A percentile compares a stretch with the other conserved stretches of the same genome.
Conservation (phyloP, 2,888 invertebrate genomes). For the Nephrotoma guestfalica region DNA sequence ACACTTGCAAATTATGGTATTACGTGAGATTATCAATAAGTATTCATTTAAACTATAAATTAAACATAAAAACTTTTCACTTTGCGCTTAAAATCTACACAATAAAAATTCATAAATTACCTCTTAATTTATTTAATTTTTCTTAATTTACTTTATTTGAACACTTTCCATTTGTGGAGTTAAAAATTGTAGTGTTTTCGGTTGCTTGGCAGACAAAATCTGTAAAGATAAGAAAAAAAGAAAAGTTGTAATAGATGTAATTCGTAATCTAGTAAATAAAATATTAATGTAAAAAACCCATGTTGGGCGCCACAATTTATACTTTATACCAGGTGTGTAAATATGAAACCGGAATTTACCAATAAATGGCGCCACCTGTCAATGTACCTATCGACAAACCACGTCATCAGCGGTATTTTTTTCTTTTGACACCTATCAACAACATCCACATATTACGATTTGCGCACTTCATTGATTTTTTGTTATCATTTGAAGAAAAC, state of each 20-base stretch:
- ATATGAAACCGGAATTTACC: too few relatives aligned
- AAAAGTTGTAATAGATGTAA: neutral
- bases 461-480: too few relatives aligned
- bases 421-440: too few relatives aligned
- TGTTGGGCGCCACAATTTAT: neutral
- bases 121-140: neutral
- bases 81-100: neutral
- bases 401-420: too few relatives aligned
- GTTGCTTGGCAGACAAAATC: neutral
- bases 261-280: too few relatives aligned
- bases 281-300: neutral
- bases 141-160: neutral
- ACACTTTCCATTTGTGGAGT: neutral
- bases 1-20: neutral
- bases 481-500: too few relatives aligned
- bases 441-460: too few relatives aligned
- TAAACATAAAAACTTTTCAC: neutral
- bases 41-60: neutral
- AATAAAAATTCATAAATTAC: neutral
- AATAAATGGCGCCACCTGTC: too few relatives aligned
- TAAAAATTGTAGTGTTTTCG: neutral
- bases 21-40: neutral
- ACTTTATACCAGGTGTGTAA: too few relatives aligned
- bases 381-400: too few relatives aligned
- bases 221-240: neutral